phyloP scores from a whole-genome alignment of 2,888 invertebrate species.

The Pseudococcus viburni region DNA sequence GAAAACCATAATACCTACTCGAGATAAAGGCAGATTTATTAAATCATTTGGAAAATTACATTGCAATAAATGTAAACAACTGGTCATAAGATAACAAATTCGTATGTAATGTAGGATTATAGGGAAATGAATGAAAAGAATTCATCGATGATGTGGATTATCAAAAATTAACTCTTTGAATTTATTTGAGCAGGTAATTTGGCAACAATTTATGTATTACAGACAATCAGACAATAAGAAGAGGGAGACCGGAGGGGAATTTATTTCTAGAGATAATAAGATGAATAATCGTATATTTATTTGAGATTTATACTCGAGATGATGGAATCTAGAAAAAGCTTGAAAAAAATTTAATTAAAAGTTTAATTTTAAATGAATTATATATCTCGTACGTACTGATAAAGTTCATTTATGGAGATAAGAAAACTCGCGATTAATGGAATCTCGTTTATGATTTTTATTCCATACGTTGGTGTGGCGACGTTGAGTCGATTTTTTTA shows the following conservation, averaged over 20 bases:
- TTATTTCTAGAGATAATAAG: neutral
- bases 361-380: neutral
- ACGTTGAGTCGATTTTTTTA: neutral
- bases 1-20: constrained; percentile 1
- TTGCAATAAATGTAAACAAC: neutral
- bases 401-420: neutral
- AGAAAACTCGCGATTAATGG: neutral
- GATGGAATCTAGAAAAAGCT: neutral
- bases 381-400: neutral
- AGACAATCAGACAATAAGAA: neutral
- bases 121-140: neutral
- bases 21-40: constrained; percentile 21
- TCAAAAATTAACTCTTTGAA: too few species aligned
- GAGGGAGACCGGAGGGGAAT: neutral
- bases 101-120: neutral
- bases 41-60: neutral
- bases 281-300: neutral
- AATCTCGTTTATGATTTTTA: neutral
- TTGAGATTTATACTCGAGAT: neutral
- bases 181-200: too few species aligned
- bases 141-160: neutral
- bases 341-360: neutral
- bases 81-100: neutral
- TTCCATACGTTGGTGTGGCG: neutral
- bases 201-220: neutral